Evolutionary conservation across 2,797 vertebrate genomes (phyloP).

Genomic region (Philypnodon macrostomus): DNA sequence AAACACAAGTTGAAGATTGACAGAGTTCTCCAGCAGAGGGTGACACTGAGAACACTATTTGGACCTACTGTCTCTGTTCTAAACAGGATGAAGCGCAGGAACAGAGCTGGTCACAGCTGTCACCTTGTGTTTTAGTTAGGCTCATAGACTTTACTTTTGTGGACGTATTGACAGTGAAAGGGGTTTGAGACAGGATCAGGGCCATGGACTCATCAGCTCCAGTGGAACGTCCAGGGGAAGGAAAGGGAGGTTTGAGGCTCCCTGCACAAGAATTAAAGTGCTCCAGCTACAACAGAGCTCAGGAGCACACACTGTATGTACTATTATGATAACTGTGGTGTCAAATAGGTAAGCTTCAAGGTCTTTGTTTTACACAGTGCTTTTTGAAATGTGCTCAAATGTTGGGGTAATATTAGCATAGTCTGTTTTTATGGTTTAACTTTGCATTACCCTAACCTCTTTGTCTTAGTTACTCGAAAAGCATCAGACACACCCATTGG

Average conservation of each 20-base stretch:
- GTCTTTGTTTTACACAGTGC: too few relatives aligned
- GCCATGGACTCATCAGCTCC: conserved; percentile 32
- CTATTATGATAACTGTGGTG: not conserved
- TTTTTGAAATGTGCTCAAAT: too few relatives aligned
- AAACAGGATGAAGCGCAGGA: conserved; percentile 33
- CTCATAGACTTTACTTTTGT: conserved; percentile 22
- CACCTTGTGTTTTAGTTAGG: conserved; percentile 31
- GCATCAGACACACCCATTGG: conserved; percentile 28
- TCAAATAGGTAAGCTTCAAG: too few relatives aligned
- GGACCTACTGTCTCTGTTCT: conserved; percentile 12
- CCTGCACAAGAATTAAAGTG: conserved; percentile 23
- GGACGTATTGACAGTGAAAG: conserved; percentile 27
- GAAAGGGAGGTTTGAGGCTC: conserved; percentile 53
- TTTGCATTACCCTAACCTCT: not conserved
- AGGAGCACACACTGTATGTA: not conserved
- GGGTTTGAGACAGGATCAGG: conserved; percentile 22
- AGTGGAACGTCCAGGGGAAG: conserved; percentile 51
- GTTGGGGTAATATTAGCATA: too few relatives aligned
- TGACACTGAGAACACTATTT: conserved; percentile 8
- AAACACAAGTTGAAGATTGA: not conserved
- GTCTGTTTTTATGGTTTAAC: not conserved
- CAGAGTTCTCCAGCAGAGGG: conserved; percentile 43
- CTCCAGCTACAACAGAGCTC: not conserved
- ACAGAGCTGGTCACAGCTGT: conserved; percentile 46
- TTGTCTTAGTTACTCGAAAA: conserved; percentile 50